Conservation (phyloP, 2,797 vertebrate species). For the Tapirus indicus region DNA sequence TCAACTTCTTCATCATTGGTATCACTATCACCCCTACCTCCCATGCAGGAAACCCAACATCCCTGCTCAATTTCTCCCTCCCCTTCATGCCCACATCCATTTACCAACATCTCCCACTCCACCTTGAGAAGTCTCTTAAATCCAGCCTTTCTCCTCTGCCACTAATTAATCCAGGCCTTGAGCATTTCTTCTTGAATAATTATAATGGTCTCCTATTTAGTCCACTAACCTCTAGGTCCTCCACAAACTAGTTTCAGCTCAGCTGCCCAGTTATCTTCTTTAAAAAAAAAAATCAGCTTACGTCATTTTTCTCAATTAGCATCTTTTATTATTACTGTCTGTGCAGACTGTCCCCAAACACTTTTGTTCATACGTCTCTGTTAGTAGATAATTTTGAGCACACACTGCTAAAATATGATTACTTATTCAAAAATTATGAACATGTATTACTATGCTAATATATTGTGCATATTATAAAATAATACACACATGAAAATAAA, state of each 20-base stretch:
- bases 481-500: neutral
- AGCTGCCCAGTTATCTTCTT: neutral
- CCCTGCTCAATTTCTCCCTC: accelerated
- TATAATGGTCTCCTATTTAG: neutral
- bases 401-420: neutral
- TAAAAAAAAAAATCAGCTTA: neutral
- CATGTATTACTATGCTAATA: neutral
- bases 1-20: neutral
- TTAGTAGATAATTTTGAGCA: neutral
- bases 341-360: neutral
- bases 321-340: neutral
- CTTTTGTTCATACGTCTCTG: neutral
- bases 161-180: neutral
- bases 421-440: neutral
- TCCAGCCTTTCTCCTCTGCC: neutral
- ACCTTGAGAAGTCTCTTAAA: neutral
- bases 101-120: neutral
- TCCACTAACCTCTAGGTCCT: neutral
- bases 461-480: neutral
- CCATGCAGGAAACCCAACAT: neutral
- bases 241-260: neutral
- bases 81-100: neutral
- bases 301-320: neutral
- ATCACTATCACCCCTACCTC: no score
- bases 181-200: neutral